phyloP scores from a whole-genome alignment of 2,888 invertebrate species.

The Epirrhoe tristata region DNA sequence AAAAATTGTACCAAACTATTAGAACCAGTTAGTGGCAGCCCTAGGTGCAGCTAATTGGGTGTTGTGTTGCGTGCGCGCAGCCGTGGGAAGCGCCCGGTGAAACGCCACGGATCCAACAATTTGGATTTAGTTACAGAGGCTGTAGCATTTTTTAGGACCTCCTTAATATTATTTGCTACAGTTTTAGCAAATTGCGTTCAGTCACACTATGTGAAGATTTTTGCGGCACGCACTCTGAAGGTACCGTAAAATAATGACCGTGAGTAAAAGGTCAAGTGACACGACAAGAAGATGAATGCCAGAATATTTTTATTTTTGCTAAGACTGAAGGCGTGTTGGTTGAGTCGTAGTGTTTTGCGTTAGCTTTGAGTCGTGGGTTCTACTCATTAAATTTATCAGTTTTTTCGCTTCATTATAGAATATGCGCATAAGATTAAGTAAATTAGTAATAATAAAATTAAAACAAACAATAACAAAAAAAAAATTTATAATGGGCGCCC shows the following conservation, averaged over 20 bases:
- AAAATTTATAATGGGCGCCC: too few relatives aligned
- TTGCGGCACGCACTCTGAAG: constrained; percentile 33
- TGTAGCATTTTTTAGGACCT: constrained; percentile 43
- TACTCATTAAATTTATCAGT: too few relatives aligned
- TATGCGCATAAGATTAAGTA: too few relatives aligned
- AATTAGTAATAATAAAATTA: too few relatives aligned
- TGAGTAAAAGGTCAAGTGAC: constrained; percentile 14
- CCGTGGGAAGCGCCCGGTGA: constrained; percentile 76
- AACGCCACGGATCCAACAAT: constrained; percentile 65
- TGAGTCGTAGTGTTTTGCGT: too few relatives aligned
- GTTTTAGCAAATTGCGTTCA: constrained; percentile 39
- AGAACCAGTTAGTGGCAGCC: constrained; percentile 33
- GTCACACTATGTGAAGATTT: constrained; percentile 40
- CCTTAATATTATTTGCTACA: constrained; percentile 38
- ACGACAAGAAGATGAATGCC: neutral
- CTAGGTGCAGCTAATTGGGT: constrained; percentile 56
- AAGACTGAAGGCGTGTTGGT: too few relatives aligned
- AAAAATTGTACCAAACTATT: neutral
- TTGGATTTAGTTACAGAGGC: constrained; percentile 68
- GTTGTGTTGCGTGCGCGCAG: constrained; percentile 71
- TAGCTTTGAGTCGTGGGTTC: too few relatives aligned
- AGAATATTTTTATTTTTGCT: too few relatives aligned
- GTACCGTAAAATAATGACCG: constrained; percentile 19
- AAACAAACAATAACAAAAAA: too few relatives aligned
- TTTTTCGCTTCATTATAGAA: too few relatives aligned